Evolutionary conservation across 2,888 invertebrate species (phyloP).

Genomic region (Synanthedon andrenaeformis): DNA sequence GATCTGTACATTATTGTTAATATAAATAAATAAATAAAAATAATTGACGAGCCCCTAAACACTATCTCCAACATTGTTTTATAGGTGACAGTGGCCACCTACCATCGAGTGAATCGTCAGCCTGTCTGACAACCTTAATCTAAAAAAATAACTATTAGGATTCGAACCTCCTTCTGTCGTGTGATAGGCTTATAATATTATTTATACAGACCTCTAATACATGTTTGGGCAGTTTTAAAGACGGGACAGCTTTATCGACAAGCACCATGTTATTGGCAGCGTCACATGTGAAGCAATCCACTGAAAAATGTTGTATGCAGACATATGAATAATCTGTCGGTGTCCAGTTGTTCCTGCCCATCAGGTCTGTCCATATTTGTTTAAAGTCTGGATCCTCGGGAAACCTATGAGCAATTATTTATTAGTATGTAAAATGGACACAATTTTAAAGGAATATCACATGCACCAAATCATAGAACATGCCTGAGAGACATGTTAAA

Average conservation of each 20-base stretch:
- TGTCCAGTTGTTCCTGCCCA: conserved; percentile 59
- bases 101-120: too few relatives aligned
- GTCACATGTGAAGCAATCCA: conserved; percentile 54
- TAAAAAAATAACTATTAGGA: too few relatives aligned
- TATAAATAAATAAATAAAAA: too few relatives aligned
- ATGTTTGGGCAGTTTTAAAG: conserved; percentile 52
- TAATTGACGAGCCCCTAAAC: too few relatives aligned
- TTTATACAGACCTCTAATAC: conserved; percentile 44
- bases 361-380: conserved; percentile 60
- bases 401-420: conserved; percentile 27
- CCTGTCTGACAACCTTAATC: too few relatives aligned
- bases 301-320: conserved; percentile 59
- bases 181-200: background rate
- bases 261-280: conserved; percentile 42
- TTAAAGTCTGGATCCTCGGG: conserved; percentile 47
- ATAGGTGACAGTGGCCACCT: too few relatives aligned
- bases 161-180: too few relatives aligned
- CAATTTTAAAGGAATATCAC: background rate
- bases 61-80: too few relatives aligned
- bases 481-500: too few relatives aligned
- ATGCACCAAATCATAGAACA: too few relatives aligned
- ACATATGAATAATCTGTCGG: conserved; percentile 61
- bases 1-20: too few relatives aligned
- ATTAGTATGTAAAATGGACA: background rate
- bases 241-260: conserved; percentile 50